Evolutionary conservation across 2,888 invertebrate genomes (phyloP), one percentile per base, ranked within the genome.

Genomic region (Autographa gamma): DNA sequence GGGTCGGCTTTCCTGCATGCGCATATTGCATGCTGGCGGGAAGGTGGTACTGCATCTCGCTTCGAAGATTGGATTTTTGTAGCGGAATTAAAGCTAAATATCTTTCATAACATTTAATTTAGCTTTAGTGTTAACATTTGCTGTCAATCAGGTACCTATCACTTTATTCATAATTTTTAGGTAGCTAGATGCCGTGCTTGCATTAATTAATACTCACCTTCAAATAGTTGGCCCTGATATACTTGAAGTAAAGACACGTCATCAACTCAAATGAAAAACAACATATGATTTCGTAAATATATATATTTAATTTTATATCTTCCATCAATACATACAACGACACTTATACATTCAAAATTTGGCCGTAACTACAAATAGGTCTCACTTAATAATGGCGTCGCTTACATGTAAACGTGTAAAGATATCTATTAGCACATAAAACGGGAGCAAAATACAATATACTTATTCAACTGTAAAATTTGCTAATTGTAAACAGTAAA

Each of bases 271-370:
- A 85, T 87, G 81, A 88, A 83, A 92, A 91, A 88, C 89, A 83
- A 83, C 83, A 77, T 85, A 72, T 93, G 85, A 92, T 95, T 95
- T 95, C 95, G 95, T 95, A 95, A 95, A 96, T 95, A 96, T 96
- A 95, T 95, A 96, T 95, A 93, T 95, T 96, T 95, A 95, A 95
- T 92, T 95, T 95, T 95, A 96, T 94, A 95, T 96, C 95, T 94
- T 96, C 95, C 96, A 96, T 96, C 95, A 95, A 96, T 96, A 96
- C 96, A 96, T 96, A 96, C 95, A 95, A 91, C 91, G 91, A 95
- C 93, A 94, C 89, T 91, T 92, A 94, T 84, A 93, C 92, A 92
- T 90, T 91, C 89, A 92, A 92, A 91, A 91, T 92, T 93, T 93
- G 91, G 92, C 93, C 92, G 90, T 90, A 90, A 90, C 88, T 92